Percentiles rank a stretch among this genome's conserved stretches.
Conservation (phyloP, 2,113 vertebrate species). For the Cervus canadensis region DNA sequence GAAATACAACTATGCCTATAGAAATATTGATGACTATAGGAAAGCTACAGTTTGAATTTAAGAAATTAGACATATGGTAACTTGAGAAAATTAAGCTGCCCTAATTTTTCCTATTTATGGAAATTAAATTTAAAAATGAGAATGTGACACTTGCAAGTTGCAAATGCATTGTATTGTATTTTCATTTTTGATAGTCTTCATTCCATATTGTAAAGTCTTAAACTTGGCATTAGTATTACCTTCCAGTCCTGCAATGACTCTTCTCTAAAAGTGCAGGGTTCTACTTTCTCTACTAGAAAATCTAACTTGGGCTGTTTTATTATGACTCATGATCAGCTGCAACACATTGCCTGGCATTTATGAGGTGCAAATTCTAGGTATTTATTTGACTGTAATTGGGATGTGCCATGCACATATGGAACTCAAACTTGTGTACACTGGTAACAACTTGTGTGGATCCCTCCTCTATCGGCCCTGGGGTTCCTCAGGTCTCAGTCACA, state of each 20-base stretch:
- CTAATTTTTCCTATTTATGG: neutral
- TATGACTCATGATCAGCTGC: neutral
- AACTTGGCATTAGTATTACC: neutral
- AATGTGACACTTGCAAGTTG: neutral
- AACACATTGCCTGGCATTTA: neutral
- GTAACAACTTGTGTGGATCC: neutral
- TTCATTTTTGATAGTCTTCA: neutral
- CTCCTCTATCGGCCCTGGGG: no score
- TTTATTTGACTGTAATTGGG: neutral
- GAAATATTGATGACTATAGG: neutral
- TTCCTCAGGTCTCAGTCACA: neutral
- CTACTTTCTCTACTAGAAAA: neutral
- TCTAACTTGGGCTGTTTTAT: neutral
- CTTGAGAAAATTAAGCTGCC: neutral
- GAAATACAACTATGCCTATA: neutral
- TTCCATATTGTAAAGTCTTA: neutral
- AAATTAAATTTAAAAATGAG: neutral
- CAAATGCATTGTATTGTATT: fast-evolving
- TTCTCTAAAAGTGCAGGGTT: neutral
- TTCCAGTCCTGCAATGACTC: neutral
- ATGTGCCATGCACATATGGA: neutral
- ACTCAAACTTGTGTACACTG: neutral
- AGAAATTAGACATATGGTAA: neutral
- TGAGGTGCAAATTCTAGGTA: neutral
- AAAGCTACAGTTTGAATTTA: neutral